A percentile compares a stretch with the other conserved stretches of the same genome.
These are phyloP conservation scores for Cephus rjabovi DNA, from an alignment of 2,888 invertebrate genomes.

Conservation along the genomic window DNA sequence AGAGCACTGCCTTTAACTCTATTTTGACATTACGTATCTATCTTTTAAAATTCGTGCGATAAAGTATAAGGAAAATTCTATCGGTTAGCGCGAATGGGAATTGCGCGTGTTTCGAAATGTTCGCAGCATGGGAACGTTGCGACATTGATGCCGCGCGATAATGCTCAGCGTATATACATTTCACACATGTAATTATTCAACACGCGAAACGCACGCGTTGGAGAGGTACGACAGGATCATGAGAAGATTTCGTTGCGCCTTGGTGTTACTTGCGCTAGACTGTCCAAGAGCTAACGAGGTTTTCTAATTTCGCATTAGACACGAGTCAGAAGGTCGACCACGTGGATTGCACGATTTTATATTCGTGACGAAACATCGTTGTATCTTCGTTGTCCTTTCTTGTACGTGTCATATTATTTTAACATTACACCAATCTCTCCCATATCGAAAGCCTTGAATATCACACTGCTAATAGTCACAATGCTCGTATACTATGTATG, in stretches of 20 bases:
- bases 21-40: neutral
- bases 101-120: neutral
- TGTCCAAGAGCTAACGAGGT: neutral
- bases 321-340: neutral
- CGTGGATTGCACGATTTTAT: neutral
- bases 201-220: constrained; percentile 34
- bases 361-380: neutral
- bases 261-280: neutral
- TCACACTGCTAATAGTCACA: neutral
- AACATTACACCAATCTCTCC: neutral
- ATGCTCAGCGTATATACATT: constrained; percentile 40
- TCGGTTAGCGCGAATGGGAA: neutral
- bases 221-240: constrained; percentile 24
- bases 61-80: neutral
- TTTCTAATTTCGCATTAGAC: neutral
- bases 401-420: neutral
- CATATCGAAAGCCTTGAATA: neutral
- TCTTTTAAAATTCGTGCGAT: neutral
- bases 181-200: constrained; percentile 50
- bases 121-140: constrained; percentile 53
- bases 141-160: constrained; percentile 60
- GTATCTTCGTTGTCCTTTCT: neutral
- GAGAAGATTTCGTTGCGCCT: neutral
- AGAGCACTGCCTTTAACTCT: neutral
- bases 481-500: neutral